Evolutionary conservation across 2,888 invertebrate genomes (phyloP).

Genomic region (Caenorhabditis zanzibari): DNA sequence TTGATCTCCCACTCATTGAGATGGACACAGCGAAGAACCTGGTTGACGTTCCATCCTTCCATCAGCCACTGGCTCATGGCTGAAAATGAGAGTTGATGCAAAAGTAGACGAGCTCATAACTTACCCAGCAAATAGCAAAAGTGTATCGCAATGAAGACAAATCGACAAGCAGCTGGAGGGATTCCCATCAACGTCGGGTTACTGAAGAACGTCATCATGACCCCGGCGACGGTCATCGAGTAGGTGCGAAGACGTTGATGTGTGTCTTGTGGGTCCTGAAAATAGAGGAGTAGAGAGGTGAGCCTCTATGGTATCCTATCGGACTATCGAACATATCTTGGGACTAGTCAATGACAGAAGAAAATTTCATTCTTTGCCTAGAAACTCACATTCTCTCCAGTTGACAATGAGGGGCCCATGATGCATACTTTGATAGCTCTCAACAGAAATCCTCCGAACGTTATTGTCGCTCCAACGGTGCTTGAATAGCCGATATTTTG

Average conservation of each 20-base stretch:
- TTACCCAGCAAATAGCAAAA: conserved; percentile 32
- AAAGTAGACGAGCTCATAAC: too few species aligned
- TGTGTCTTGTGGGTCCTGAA: conserved; percentile 45
- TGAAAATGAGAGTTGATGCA: conserved; percentile 8
- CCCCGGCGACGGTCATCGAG: conserved; percentile 2
- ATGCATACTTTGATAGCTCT: not conserved
- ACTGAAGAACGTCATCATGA: conserved; percentile 3
- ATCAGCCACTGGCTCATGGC: conserved; percentile 45
- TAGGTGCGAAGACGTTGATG: conserved; percentile 29
- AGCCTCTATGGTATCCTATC: too few species aligned
- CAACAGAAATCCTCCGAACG: conserved; percentile 6
- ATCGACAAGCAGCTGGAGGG: conserved; percentile 9
- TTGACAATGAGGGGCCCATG: not conserved
- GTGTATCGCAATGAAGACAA: conserved; percentile 27
- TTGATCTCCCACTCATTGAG: conserved; percentile 37
- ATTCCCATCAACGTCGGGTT: conserved; percentile 21
- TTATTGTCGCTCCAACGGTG: conserved; percentile 5
- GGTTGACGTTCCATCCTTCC: conserved; percentile 52
- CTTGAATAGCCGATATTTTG: not conserved
- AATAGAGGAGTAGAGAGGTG: not conserved
- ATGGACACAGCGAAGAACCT: conserved; percentile 46
- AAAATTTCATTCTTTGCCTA: not conserved
- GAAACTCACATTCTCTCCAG: not conserved
- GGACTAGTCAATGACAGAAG: too few species aligned
- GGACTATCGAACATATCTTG: too few species aligned